Conservation (phyloP, 2,888 invertebrate genomes). For the Netelia melanura region DNA sequence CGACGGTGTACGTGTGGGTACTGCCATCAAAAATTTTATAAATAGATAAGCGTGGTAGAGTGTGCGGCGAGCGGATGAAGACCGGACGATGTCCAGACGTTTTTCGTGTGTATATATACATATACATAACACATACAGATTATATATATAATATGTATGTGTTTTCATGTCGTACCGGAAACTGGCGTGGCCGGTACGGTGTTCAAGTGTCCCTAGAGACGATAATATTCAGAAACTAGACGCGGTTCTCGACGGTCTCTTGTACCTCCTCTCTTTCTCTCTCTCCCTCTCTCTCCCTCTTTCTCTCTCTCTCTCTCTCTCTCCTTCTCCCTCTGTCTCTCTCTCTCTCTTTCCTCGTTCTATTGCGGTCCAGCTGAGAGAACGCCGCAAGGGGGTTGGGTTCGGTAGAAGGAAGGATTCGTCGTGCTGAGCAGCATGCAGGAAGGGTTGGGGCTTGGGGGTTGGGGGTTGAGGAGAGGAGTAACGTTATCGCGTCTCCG, state of each 20-base stretch:
- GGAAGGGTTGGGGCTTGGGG: neutral
- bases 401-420: slow-evolving; percentile 5
- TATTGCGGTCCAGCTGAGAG: slow-evolving; percentile 45
- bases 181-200: slow-evolving; percentile 31
- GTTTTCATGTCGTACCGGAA: neutral
- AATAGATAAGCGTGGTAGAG: slow-evolving; percentile 42
- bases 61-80: neutral
- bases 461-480: neutral
- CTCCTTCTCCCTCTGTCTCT: neutral
- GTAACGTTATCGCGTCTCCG: slow-evolving; percentile 66
- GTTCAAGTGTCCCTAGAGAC: slow-evolving; percentile 60
- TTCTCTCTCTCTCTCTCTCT: slow-evolving; percentile 4
- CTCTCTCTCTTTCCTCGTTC: slow-evolving; percentile 15
- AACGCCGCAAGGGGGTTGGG: neutral
- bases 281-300: slow-evolving; percentile 40
- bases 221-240: slow-evolving; percentile 64
- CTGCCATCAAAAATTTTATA: slow-evolving; percentile 21
- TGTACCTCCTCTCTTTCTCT: slow-evolving; percentile 54
- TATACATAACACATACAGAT: neutral
- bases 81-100: slow-evolving; percentile 25
- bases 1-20: neutral
- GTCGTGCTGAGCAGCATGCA: slow-evolving; percentile 9
- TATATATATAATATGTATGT: slow-evolving; percentile 3
- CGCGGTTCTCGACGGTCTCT: slow-evolving; percentile 57
- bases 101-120: neutral